phyloP scores from a whole-genome alignment of 2,113 vertebrate genomes.

The Alligator mississippiensis region DNA sequence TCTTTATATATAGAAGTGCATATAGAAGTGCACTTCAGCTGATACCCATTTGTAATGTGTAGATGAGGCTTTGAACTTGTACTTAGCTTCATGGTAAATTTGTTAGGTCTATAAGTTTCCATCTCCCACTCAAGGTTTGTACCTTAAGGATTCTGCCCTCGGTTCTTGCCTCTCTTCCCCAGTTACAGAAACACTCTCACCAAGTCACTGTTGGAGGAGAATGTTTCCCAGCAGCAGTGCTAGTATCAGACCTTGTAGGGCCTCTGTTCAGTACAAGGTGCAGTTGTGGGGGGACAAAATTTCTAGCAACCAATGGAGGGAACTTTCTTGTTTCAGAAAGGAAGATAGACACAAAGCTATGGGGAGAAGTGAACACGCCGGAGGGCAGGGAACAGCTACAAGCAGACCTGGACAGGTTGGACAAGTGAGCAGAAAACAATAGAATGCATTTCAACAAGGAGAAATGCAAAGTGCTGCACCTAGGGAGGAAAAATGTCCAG shows the following conservation, averaged over 20 bases:
- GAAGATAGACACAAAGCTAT: too few relatives aligned
- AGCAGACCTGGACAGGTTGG: too few relatives aligned
- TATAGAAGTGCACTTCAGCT: neutral
- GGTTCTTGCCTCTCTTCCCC: neutral
- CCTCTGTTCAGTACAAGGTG: neutral
- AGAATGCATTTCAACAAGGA: too few relatives aligned
- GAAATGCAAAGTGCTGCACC: too few relatives aligned
- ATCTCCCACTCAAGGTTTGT: neutral
- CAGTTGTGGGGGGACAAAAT: neutral
- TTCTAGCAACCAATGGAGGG: fast-evolving
- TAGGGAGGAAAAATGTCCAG: too few relatives aligned
- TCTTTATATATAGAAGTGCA: neutral
- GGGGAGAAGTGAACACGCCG: too few relatives aligned
- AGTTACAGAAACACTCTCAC: neutral
- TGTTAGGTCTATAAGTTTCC: too few relatives aligned
- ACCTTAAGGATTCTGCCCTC: neutral
- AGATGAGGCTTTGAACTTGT: neutral
- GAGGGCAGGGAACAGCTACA: too few relatives aligned
- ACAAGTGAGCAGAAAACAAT: too few relatives aligned
- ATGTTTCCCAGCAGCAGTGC: too few relatives aligned
- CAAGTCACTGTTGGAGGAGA: neutral
- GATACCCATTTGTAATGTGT: neutral
- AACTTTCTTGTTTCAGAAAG: neutral
- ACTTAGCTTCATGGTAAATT: neutral
- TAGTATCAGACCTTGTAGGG: too few relatives aligned